Conservation (phyloP, 2,888 invertebrate genomes). For the Chloroclysta siterata region DNA sequence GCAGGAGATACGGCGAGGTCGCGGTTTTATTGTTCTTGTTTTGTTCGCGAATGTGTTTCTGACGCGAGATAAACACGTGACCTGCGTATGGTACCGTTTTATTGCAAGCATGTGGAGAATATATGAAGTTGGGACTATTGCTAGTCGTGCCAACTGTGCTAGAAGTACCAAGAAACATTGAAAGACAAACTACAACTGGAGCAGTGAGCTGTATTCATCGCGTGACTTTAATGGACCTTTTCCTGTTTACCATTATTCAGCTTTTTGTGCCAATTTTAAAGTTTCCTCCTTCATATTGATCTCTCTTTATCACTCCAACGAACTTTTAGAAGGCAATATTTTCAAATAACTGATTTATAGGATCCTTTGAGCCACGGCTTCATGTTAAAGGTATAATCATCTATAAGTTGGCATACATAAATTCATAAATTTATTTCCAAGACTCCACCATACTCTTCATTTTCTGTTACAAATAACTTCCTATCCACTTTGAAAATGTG, state of each 20-base stretch:
- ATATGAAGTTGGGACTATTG: conserved; percentile 10
- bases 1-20: conserved; percentile 53
- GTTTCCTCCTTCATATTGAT: not conserved
- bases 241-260: not conserved
- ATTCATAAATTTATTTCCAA: too few species aligned
- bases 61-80: conserved; percentile 58
- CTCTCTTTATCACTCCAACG: not conserved
- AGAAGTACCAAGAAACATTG: conserved; percentile 4
- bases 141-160: conserved; percentile 10
- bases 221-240: not conserved
- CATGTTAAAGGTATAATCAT: too few species aligned
- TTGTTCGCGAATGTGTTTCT: conserved; percentile 59
- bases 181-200: conserved; percentile 11
- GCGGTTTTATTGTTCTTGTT: conserved; percentile 61
- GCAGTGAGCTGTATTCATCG: not conserved
- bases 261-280: not conserved
- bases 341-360: too few species aligned
- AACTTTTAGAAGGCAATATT: too few species aligned
- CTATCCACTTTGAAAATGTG: too few species aligned
- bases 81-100: conserved; percentile 25
- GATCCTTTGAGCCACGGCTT: too few species aligned
- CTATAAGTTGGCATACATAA: too few species aligned
- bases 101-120: conserved; percentile 19
- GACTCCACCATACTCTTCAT: too few species aligned
- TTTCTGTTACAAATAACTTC: too few species aligned